phyloP scores from a whole-genome alignment of 37 sponge, comb jelly and placozoan species.

The Cliona cf. orientalis region DNA sequence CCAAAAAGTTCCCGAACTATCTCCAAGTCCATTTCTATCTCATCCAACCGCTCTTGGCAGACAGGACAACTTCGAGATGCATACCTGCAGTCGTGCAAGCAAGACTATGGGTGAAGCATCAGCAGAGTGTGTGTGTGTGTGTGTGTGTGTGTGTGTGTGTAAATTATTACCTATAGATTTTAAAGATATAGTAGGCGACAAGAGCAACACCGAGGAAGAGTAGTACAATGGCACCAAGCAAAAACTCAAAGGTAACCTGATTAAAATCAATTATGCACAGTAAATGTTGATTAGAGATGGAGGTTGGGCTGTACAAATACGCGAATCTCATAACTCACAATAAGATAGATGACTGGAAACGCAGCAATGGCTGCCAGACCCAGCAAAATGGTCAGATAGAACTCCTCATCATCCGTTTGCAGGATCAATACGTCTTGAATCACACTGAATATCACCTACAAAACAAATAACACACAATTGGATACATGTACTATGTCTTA shows the following conservation, averaged over 20 bases:
- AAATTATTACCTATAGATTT: conserved; percentile 42
- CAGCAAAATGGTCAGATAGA: conserved; percentile 28
- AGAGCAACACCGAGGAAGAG: conserved; percentile 16
- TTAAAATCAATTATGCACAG: not conserved
- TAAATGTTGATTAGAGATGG: not conserved
- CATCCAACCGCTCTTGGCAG: not conserved
- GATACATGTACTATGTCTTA: not conserved
- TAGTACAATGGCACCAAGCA: conserved; percentile 12
- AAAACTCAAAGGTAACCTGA: conserved; percentile 35
- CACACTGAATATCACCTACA: conserved; percentile 38
- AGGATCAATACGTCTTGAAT: conserved; percentile 34
- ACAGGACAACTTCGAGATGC: conserved; percentile 27
- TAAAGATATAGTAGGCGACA: conserved; percentile 39
- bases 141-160: not conserved
- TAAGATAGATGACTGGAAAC: conserved; percentile 14
- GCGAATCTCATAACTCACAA: conserved; percentile 14
- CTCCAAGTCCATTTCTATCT: not conserved
- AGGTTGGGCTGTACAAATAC: not conserved
- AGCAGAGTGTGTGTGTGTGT: not conserved
- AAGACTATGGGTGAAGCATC: not conserved
- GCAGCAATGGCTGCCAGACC: conserved; percentile 11
- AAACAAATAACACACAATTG: not conserved
- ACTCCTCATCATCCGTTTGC: conserved; percentile 33
- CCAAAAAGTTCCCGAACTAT: not conserved
- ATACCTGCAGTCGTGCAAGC: conserved; percentile 3